phyloP scores from a whole-genome alignment of 2,888 invertebrate genomes.

The Bedellia somnulentella region DNA sequence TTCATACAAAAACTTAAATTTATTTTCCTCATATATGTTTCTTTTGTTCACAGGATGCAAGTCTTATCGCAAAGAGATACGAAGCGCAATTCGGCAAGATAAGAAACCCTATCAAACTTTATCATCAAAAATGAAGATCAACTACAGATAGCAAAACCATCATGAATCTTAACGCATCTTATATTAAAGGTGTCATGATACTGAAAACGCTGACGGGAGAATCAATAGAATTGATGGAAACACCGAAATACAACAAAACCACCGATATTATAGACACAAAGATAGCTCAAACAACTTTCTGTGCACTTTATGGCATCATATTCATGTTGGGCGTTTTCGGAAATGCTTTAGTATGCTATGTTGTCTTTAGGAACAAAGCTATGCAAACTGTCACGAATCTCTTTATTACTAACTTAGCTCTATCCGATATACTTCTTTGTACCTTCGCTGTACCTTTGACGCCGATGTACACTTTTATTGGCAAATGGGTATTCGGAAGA shows the following conservation, averaged over 20 bases:
- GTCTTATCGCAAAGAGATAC: too few relatives aligned
- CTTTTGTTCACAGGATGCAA: too few relatives aligned
- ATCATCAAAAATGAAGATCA: too few relatives aligned
- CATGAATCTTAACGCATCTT: constrained; percentile 36
- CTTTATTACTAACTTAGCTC: constrained; percentile 86
- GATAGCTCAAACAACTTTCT: constrained; percentile 73
- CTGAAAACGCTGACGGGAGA: constrained; percentile 46
- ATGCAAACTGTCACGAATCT: constrained; percentile 94
- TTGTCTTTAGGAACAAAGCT: constrained; percentile 78
- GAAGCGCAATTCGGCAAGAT: too few relatives aligned
- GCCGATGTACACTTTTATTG: constrained; percentile 81
- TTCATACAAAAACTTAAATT: too few relatives aligned
- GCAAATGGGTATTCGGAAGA: constrained; percentile 83
- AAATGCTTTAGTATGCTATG: constrained; percentile 82
- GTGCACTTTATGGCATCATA: constrained; percentile 74
- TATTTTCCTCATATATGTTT: too few relatives aligned
- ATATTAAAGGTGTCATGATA: constrained; percentile 31
- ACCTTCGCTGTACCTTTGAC: constrained; percentile 86
- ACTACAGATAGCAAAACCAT: too few relatives aligned
- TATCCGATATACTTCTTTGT: constrained; percentile 85
- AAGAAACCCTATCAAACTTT: too few relatives aligned
- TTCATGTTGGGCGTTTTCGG: constrained; percentile 81
- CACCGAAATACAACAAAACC: constrained; percentile 39
- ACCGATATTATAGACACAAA: constrained; percentile 66
- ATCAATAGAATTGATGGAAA: constrained; percentile 40